phyloP scores from a whole-genome alignment of 2,113 vertebrate genomes.

The Oncorhynchus clarkii region DNA sequence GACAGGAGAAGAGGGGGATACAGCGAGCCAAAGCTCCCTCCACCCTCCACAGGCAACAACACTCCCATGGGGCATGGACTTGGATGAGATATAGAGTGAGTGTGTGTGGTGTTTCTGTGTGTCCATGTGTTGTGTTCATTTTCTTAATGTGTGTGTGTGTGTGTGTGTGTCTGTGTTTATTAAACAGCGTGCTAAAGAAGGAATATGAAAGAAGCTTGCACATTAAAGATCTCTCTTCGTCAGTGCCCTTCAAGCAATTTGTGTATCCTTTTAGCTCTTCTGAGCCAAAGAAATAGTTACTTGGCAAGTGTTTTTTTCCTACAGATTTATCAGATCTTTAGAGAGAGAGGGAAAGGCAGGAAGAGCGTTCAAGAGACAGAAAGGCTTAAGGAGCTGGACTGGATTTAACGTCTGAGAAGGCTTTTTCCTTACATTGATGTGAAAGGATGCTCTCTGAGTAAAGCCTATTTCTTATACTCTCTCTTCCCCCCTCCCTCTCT shows the following conservation, averaged over 20 bases:
- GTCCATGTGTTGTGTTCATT: slow-evolving; percentile 13
- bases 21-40: not conserved
- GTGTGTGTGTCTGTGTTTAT: not conserved
- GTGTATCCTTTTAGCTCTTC: no score
- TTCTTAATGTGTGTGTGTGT: not conserved
- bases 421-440: no score
- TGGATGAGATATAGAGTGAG: not conserved
- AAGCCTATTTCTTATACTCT: not conserved
- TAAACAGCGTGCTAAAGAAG: no score
- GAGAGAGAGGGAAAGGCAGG: no score
- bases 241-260: no score
- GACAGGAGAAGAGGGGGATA: not conserved
- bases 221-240: no score
- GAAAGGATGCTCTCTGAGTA: not conserved
- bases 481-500: not conserved
- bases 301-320: slow-evolving; percentile 43
- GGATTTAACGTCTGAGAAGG: no score
- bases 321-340: slow-evolving; percentile 1
- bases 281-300: no score
- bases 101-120: not conserved
- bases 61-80: not conserved
- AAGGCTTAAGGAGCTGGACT: no score
- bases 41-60: not conserved
- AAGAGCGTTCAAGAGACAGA: no score
- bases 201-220: no score